Conservation (phyloP, 2,113 vertebrate species). For the Thunnus maccoyii region DNA sequence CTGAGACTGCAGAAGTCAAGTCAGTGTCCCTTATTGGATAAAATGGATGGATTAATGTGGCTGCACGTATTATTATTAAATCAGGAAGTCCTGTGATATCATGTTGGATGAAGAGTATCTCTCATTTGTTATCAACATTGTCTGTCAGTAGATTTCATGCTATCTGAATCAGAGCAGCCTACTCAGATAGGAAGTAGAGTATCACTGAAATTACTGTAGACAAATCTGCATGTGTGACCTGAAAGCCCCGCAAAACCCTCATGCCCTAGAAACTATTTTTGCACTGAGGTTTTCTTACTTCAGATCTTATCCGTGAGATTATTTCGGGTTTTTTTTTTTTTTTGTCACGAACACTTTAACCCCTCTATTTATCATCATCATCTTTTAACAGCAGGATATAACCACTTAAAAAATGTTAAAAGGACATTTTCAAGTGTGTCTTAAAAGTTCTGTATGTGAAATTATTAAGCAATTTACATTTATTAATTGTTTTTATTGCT, state of each 20-base stretch:
- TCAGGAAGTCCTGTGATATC: conserved; percentile 55
- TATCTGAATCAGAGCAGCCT: conserved; percentile 31
- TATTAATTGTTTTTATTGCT: too few relatives aligned
- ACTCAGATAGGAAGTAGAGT: conserved; percentile 18
- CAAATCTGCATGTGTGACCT: conserved; percentile 35
- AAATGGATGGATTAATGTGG: conserved; percentile 32
- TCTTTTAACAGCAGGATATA: not conserved
- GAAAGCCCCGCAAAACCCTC: conserved; percentile 20
- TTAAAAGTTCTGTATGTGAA: too few relatives aligned
- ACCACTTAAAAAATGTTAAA: too few relatives aligned
- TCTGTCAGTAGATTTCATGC: conserved; percentile 25
- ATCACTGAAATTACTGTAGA: conserved; percentile 11
- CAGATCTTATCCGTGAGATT: not conserved
- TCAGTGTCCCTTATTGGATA: conserved; percentile 38
- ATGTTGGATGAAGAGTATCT: not conserved
- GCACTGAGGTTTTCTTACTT: not conserved
- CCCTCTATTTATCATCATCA: not conserved
- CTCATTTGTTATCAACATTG: not conserved
- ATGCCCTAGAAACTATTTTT: conserved; percentile 12
- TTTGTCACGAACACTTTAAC: not conserved
- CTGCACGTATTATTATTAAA: conserved; percentile 27
- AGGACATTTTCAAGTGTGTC: too few relatives aligned
- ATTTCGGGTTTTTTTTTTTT: too few relatives aligned
- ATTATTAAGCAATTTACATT: too few relatives aligned
- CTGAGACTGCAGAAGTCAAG: conserved; percentile 32